Conservation (phyloP, 2,888 invertebrate genomes). For the Tetragonula carbonaria region DNA sequence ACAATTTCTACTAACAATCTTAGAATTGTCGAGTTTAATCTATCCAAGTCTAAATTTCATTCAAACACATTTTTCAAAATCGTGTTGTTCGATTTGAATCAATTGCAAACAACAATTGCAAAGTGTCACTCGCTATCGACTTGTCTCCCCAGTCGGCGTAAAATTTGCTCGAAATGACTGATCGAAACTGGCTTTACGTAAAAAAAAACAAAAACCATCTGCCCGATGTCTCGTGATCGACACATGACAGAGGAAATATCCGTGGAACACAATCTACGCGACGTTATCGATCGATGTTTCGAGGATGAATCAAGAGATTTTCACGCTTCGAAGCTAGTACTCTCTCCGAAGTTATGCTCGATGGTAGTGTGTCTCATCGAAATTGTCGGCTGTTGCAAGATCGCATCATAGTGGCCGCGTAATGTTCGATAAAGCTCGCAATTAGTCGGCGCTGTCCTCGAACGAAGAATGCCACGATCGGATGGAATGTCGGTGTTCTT, state of each 20-base stretch:
- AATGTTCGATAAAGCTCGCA: constrained; percentile 74
- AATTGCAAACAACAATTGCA: not conserved
- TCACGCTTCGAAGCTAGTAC: constrained; percentile 42
- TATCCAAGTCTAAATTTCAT: not conserved
- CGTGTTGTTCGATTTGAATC: not conserved
- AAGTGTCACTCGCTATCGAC: not conserved
- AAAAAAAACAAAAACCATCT: not conserved
- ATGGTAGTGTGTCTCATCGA: constrained; percentile 72
- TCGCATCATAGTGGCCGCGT: constrained; percentile 70
- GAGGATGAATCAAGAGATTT: constrained; percentile 63
- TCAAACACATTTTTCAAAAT: not conserved
- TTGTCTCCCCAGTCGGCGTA: not conserved
- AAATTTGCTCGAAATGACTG: not conserved
- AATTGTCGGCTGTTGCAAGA: constrained; percentile 76
- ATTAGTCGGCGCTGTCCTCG: constrained; percentile 66
- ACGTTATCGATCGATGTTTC: constrained; percentile 58
- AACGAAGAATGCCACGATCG: constrained; percentile 34
- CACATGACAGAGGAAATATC: constrained; percentile 17
- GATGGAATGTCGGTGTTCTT: constrained; percentile 37
- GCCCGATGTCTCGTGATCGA: constrained; percentile 25
- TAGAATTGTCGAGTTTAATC: too few species aligned
- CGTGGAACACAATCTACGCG: constrained; percentile 15
- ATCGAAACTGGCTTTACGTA: not conserved
- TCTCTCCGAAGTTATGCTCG: constrained; percentile 23
- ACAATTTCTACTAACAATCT: too few species aligned